Evolutionary conservation across 2,797 vertebrate species (phyloP).

Genomic region (Chaetodon trifasciatus): DNA sequence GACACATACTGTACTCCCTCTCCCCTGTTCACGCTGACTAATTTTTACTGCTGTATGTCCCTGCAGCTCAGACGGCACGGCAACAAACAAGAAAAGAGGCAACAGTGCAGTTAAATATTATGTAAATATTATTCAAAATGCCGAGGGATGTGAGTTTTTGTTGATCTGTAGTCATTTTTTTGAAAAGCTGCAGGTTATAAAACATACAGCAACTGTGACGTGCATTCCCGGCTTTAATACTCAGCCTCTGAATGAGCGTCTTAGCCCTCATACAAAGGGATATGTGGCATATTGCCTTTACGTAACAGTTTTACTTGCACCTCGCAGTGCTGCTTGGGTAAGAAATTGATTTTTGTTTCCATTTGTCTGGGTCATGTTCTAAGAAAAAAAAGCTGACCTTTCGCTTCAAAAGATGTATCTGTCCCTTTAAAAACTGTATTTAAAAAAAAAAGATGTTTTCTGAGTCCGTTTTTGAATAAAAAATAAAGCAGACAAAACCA

Average conservation of each 20-base stretch:
- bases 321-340: constrained; percentile 1
- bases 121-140: constrained; percentile 55
- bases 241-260: constrained; percentile 57
- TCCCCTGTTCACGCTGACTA: constrained; percentile 60
- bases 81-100: constrained; percentile 53
- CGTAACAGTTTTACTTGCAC: constrained; percentile 42
- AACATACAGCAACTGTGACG: constrained; percentile 34
- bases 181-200: constrained; percentile 36
- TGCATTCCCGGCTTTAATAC: constrained; percentile 50
- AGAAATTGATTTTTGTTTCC: constrained; percentile 4
- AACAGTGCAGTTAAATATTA: constrained; percentile 51
- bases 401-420: constrained; percentile 16
- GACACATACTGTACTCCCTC: constrained; percentile 77
- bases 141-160: constrained; percentile 43
- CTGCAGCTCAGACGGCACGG: constrained; percentile 51
- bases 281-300: constrained; percentile 60
- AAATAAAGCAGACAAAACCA: constrained; percentile 27
- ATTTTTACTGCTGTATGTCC: constrained; percentile 63
- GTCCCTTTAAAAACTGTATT: not conserved
- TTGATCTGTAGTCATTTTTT: constrained; percentile 28
- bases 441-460: not conserved
- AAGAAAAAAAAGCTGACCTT: constrained; percentile 33
- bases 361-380: constrained; percentile 23
- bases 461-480: constrained; percentile 7
- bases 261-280: constrained; percentile 63